phyloP scores from a whole-genome alignment of 2,797 vertebrate species.

The Danio kyathit region DNA sequence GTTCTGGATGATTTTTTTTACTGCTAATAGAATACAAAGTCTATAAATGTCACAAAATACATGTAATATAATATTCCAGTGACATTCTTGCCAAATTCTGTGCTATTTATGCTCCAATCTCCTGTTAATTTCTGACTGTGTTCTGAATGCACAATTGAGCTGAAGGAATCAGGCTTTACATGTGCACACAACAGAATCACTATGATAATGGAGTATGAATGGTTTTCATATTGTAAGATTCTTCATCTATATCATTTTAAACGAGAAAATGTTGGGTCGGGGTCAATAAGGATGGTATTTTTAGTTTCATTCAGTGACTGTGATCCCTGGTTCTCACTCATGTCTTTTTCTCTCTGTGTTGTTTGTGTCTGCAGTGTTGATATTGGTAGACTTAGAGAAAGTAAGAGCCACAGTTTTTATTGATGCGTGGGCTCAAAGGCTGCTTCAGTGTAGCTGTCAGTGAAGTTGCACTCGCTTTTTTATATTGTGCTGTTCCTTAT shows the following conservation, averaged over 20 bases:
- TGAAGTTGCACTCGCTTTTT: conserved; percentile 55
- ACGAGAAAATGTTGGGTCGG: conserved; percentile 20
- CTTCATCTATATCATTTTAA: background rate
- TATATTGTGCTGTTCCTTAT: conserved; percentile 61
- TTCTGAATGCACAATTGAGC: background rate
- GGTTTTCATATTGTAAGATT: background rate
- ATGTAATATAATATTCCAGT: too few relatives aligned
- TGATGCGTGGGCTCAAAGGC: conserved; percentile 67
- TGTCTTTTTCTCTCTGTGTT: conserved; percentile 35
- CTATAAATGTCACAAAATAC: background rate
- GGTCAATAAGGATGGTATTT: conserved; percentile 17
- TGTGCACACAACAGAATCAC: background rate
- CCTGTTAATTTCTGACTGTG: background rate
- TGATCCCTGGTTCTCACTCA: conserved; percentile 12
- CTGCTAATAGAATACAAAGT: background rate
- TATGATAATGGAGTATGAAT: background rate
- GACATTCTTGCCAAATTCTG: background rate
- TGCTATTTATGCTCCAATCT: background rate
- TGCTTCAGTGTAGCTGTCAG: conserved; percentile 57
- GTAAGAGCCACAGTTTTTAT: conserved; percentile 59
- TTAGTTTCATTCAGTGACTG: conserved; percentile 34
- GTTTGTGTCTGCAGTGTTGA: conserved; percentile 53
- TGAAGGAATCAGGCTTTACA: background rate
- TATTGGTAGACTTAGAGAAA: conserved; percentile 53
- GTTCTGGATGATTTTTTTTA: too few relatives aligned